These are phyloP conservation scores for Sebastes variabilis DNA, from an alignment of 2,797 vertebrate species.

Conservation along the genomic window DNA sequence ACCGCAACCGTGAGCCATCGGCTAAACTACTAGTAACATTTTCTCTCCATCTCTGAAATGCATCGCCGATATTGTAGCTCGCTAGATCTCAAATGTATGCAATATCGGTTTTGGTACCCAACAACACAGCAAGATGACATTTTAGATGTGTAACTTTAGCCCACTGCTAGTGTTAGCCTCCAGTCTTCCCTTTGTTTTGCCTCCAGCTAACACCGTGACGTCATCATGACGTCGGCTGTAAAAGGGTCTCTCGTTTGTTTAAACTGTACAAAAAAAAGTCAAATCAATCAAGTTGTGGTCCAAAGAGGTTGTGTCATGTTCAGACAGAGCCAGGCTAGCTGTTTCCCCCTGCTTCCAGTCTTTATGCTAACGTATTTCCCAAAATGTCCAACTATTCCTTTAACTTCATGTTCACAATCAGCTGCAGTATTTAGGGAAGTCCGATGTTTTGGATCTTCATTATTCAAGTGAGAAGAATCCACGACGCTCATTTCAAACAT, in stretches of 20 bases:
- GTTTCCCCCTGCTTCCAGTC: neutral
- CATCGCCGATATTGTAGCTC: too few species aligned
- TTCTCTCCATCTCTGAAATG: too few species aligned
- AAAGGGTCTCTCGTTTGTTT: neutral
- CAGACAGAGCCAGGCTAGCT: neutral
- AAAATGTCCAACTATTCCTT: conserved; percentile 31
- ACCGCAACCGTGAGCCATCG: too few species aligned
- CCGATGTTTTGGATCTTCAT: neutral
- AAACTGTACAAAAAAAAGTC: neutral
- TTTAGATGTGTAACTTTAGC: too few species aligned
- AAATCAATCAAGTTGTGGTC: neutral
- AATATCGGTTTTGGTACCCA: too few species aligned
- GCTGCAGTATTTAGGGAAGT: conserved; percentile 55
- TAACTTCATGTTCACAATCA: conserved; percentile 15
- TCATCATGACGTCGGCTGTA: too few species aligned
- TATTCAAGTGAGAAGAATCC: neutral
- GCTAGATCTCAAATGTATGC: too few species aligned
- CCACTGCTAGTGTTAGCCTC: neutral
- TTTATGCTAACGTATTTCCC: neutral
- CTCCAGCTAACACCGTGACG: too few species aligned
- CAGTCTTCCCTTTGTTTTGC: neutral
- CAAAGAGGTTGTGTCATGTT: neutral
- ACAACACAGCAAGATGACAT: too few species aligned
- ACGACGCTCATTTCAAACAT: conserved; percentile 37
- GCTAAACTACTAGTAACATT: too few species aligned